A percentile compares a stretch with the other conserved stretches of the same genome.
Conservation (phyloP, 1,140 invertebrate genomes). For the Tribolium castaneum region DNA sequence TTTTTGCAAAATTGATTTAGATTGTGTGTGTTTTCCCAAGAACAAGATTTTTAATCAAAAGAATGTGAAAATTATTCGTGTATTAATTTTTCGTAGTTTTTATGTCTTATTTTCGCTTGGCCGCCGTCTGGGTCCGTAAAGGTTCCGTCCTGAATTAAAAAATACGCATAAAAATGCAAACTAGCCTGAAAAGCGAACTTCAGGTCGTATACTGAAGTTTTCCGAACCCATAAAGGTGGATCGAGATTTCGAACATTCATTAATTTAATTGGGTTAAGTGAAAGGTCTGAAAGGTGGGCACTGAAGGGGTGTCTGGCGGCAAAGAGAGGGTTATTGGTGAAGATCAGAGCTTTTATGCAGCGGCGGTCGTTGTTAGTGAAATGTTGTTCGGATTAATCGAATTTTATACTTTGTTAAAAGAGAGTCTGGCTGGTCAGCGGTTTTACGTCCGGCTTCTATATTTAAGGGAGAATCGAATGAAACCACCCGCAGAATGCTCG, state of each 20-base stretch:
- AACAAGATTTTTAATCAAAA: no score
- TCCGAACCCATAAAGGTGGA: conserved; percentile 50
- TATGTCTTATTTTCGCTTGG: not conserved
- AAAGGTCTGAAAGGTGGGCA: conserved; percentile 49
- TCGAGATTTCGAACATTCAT: conserved; percentile 52
- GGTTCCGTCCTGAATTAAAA: not conserved
- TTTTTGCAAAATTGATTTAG: conserved; percentile 3
- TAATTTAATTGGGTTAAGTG: conserved; percentile 56
- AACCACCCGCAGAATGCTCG: conserved; percentile 46
- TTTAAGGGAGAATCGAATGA: conserved; percentile 54
- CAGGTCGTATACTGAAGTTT: conserved; percentile 35
- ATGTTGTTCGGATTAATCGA: conserved; percentile 56
- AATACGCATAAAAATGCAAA: conserved; percentile 44
- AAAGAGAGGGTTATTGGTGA: conserved; percentile 48
- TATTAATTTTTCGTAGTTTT: not conserved
- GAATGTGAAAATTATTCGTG: no score
- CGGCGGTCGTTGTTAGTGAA: conserved; percentile 47
- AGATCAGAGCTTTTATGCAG: conserved; percentile 54
- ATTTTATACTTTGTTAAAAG: conserved; percentile 57
- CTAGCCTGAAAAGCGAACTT: conserved; percentile 34
- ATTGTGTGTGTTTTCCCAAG: not conserved
- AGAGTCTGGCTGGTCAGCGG: conserved; percentile 52
- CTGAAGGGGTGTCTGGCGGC: conserved; percentile 31
- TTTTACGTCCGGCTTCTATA: conserved; percentile 47
- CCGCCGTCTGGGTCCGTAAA: not conserved